A percentile compares a stretch with the other conserved stretches of the same genome.
Evolutionary conservation across 1,140 invertebrate genomes (phyloP).

Genomic region (Pseudomyrmex concolor): DNA sequence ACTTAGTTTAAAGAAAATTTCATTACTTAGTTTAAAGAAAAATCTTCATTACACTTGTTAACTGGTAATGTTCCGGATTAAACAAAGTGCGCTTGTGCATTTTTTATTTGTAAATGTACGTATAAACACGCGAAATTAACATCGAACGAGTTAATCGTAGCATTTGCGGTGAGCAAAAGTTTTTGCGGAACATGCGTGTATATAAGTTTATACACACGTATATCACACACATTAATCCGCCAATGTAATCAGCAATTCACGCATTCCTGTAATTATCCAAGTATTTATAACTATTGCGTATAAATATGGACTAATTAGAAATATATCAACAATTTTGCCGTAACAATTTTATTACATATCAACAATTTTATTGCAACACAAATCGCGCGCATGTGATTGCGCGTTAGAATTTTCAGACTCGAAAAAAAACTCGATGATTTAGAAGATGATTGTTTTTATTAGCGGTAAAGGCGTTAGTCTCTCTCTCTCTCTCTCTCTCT

Average conservation of each 20-base stretch:
- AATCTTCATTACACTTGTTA: background rate
- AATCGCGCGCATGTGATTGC: too few species aligned
- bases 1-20: too few species aligned
- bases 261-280: constrained; percentile 11
- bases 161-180: constrained; percentile 50
- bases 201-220: background rate
- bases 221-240: constrained; percentile 59
- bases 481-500: too few species aligned
- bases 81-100: constrained; percentile 6
- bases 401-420: background rate
- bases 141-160: constrained; percentile 56
- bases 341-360: too few species aligned
- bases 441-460: constrained; percentile 41
- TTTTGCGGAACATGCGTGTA: constrained; percentile 36
- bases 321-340: too few species aligned
- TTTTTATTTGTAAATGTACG: constrained; percentile 36
- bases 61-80: background rate
- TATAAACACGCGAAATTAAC: constrained; percentile 46
- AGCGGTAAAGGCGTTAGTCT: background rate
- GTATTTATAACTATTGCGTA: constrained; percentile 17
- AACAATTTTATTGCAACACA: too few species aligned
- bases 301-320: too few species aligned
- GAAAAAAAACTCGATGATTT: background rate
- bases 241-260: constrained; percentile 58
- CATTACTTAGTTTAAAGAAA: too few species aligned